phyloP scores from a whole-genome alignment of 2,797 vertebrate genomes.

The Menidia menidia region DNA sequence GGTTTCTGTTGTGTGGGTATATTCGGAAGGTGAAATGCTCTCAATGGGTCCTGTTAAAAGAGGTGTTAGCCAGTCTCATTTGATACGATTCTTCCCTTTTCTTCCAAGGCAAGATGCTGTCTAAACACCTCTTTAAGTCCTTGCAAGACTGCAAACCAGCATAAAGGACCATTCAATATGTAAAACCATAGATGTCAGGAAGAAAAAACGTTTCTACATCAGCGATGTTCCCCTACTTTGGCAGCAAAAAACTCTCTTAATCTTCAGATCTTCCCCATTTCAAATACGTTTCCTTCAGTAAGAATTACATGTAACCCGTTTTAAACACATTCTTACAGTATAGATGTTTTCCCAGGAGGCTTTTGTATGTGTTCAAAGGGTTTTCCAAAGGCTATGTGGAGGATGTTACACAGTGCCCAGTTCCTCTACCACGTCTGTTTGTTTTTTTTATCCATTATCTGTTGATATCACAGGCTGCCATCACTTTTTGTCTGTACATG shows the following conservation, averaged over 20 bases:
- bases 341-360: not conserved
- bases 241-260: constrained; percentile 12
- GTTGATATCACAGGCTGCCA: constrained; percentile 50
- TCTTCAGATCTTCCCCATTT: constrained; percentile 3
- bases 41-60: not conserved
- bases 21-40: not conserved
- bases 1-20: not conserved
- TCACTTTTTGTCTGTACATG: constrained; percentile 34
- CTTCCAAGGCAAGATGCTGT: too few relatives aligned
- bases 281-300: not conserved
- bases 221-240: not conserved
- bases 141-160: not conserved
- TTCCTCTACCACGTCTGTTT: constrained; percentile 25
- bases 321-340: not conserved
- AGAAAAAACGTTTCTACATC: not conserved
- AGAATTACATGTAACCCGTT: not conserved
- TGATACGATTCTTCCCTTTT: not conserved
- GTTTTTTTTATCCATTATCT: not conserved
- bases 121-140: not conserved
- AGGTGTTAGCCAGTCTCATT: not conserved
- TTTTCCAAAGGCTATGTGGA: constrained; percentile 11
- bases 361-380: constrained; percentile 2
- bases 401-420: not conserved
- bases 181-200: not conserved
- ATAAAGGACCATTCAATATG: not conserved